Conservation (phyloP, 2,888 invertebrate genomes). For the Oxystoma pomonae region DNA sequence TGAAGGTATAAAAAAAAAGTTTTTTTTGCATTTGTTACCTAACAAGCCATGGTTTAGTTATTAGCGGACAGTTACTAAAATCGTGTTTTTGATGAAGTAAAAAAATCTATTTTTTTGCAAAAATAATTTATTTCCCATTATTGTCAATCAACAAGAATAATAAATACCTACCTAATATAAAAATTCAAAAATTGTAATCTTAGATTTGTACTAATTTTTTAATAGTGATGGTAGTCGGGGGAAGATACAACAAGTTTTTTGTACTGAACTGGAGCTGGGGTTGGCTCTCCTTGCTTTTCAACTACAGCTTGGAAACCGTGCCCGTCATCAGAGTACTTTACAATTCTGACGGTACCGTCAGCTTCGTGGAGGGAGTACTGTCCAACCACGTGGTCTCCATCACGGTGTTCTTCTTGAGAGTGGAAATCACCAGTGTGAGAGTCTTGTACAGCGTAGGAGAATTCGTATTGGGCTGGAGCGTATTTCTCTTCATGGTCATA, state of each 20-base stretch:
- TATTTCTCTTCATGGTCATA: constrained; percentile 21
- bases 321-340: constrained; percentile 46
- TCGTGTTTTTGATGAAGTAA: too few relatives aligned
- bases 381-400: constrained; percentile 53
- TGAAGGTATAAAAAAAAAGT: too few relatives aligned
- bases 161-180: not conserved
- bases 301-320: constrained; percentile 48
- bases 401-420: constrained; percentile 53
- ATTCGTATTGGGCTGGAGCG: constrained; percentile 55
- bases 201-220: too few relatives aligned
- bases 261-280: constrained; percentile 13
- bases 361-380: constrained; percentile 55
- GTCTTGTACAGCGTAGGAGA: constrained; percentile 37
- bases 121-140: too few relatives aligned
- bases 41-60: too few relatives aligned
- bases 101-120: too few relatives aligned
- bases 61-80: too few relatives aligned
- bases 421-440: constrained; percentile 55
- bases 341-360: constrained; percentile 55
- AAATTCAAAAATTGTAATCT: not conserved
- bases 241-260: constrained; percentile 17
- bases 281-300: constrained; percentile 20
- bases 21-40: too few relatives aligned
- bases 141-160: too few relatives aligned
- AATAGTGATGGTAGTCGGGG: constrained; percentile 11